A percentile compares a stretch with the other conserved stretches of the same genome.
These are phyloP conservation scores for Thyatira batis DNA, from an alignment of 2,888 invertebrate genomes.

Conservation along the genomic window DNA sequence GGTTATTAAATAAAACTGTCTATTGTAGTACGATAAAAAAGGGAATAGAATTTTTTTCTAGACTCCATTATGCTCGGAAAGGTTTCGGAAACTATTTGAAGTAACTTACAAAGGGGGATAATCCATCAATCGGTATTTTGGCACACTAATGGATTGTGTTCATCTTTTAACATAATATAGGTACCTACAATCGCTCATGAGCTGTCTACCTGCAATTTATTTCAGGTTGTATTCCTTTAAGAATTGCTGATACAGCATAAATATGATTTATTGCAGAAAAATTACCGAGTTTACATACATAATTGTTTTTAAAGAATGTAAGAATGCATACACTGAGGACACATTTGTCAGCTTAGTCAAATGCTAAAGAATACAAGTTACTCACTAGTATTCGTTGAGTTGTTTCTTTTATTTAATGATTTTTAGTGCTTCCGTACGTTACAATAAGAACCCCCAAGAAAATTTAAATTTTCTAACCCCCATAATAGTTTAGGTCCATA, in stretches of 20 bases:
- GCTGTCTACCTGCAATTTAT: constrained; percentile 2
- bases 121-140: constrained; percentile 28
- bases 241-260: neutral
- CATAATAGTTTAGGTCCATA: no score
- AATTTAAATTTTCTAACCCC: no score
- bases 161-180: constrained; percentile 1
- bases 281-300: no score
- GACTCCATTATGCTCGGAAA: neutral
- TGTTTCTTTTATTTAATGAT: no score
- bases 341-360: no score
- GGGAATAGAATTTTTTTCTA: neutral
- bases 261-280: neutral
- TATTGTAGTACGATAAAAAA: neutral
- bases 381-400: no score
- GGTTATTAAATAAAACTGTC: constrained; percentile 47
- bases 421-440: no score
- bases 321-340: no score
- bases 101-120: constrained; percentile 17
- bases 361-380: no score
- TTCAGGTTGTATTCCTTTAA: neutral
- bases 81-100: constrained; percentile 22
- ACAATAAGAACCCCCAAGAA: no score
- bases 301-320: no score
- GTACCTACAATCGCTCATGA: constrained; percentile 2
- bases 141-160: constrained; percentile 10